Evolutionary conservation across 2,797 vertebrate species (phyloP), one percentile per base, ranked within the genome.

Genomic region (Acanthurus tractus): DNA sequence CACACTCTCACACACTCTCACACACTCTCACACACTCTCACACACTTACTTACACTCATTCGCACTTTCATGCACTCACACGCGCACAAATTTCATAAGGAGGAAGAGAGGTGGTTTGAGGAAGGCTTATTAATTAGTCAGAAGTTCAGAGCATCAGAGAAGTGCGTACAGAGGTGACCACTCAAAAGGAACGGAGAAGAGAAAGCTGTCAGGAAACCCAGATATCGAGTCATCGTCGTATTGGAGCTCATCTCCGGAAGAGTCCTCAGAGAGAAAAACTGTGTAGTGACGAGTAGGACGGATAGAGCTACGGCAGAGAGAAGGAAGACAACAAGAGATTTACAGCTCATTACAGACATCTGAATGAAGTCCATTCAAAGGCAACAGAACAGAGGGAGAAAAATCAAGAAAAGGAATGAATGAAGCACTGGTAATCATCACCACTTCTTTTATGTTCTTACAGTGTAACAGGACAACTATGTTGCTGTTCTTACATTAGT

Each of bases 191-290:
- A 96, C 88, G 67, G 97, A 97, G 96, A 98, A 97, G 95, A 98
- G 96, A 95, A 98, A 97, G 95, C 95, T 97, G 89, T 99, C 97
- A 86, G 97, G 96, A 95, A 98, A 96, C 90, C 95, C 97, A 94
- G 96, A 95, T 87, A 96, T 93, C 79, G 96, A 94, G 89, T 96
- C 95, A 44, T 96, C 95, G 81, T 97, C 95, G 82, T 95, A 96
- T 88, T 96, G 97, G 85, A 96, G 95, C 88, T 99, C 97, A 72
- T 99, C 97, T 74, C 97, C 97, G 86, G 97, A 99, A 23, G 97
- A 99, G 93, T 99, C 97, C 94, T 99, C 98, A 38, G 97, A 98
- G 75, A 99, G 97, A 96, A 99, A 98, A 94, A 99, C 97, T 29
- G 97, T 98, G 94, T 99, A 99, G 95, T 99, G 97, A 89, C 97